Conservation (phyloP, 2,113 vertebrate genomes). For the Dinomys branickii region DNA sequence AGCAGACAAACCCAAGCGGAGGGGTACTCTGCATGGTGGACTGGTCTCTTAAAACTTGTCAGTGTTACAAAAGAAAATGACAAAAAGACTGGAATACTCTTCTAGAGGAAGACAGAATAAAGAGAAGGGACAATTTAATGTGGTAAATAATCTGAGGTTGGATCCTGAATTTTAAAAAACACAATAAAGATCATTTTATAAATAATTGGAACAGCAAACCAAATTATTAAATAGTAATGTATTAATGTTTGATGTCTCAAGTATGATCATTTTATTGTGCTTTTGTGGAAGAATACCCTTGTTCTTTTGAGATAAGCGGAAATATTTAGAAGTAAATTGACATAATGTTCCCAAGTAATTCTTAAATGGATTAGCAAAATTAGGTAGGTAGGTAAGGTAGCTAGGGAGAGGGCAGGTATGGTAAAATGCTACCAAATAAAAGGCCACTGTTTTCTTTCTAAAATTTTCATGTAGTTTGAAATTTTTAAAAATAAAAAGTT, state of each 20-base stretch:
- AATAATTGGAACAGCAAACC: not conserved
- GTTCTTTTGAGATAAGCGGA: conserved; percentile 42
- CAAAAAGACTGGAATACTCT: not conserved
- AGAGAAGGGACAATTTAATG: not conserved
- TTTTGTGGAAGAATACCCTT: conserved; percentile 44
- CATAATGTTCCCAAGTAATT: conserved; percentile 35
- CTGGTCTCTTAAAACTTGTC: not conserved
- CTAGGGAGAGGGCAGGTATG: not conserved
- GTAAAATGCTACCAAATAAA: conserved; percentile 13
- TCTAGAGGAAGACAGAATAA: not conserved
- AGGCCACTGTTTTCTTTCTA: not conserved
- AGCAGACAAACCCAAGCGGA: not conserved
- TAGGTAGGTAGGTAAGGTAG: not conserved
- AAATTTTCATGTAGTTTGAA: not conserved
- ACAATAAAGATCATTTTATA: not conserved
- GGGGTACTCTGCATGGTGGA: not conserved
- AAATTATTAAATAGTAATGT: conserved; percentile 16
- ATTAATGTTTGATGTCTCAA: not conserved
- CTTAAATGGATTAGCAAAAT: conserved; percentile 42
- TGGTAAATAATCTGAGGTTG: not conserved
- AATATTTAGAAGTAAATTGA: conserved; percentile 43
- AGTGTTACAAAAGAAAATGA: not conserved
- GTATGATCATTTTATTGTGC: not conserved
- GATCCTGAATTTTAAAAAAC: not conserved
- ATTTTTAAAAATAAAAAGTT: conserved; percentile 8